Conservation (phyloP, 2,888 invertebrate species). For the Yponomeuta sedellus region DNA sequence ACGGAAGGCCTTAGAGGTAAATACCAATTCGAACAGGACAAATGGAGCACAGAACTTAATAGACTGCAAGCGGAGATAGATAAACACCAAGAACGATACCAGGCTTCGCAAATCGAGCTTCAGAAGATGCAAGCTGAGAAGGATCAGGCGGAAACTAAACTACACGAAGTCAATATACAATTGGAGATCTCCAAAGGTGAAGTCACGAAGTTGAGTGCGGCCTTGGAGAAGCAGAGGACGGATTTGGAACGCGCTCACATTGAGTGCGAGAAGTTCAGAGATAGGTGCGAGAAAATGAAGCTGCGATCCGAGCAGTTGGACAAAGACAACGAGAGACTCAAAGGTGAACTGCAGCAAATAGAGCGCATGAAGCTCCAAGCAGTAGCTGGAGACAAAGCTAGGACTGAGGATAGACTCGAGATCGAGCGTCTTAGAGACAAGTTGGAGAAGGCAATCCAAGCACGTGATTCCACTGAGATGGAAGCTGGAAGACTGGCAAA, state of each 20-base stretch:
- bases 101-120: constrained; percentile 83
- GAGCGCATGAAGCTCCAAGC: constrained; percentile 85
- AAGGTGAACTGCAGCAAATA: constrained; percentile 78
- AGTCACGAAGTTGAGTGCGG: constrained; percentile 82
- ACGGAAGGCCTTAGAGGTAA: constrained; percentile 82
- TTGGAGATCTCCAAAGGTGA: constrained; percentile 87
- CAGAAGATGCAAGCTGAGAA: constrained; percentile 80
- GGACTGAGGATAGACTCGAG: constrained; percentile 84
- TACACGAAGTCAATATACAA: constrained; percentile 88
- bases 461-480: constrained; percentile 88
- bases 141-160: constrained; percentile 81
- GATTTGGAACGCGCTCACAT: constrained; percentile 91
- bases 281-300: constrained; percentile 90
- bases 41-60: constrained; percentile 78
- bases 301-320: constrained; percentile 82
- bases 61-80: constrained; percentile 86
- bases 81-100: constrained; percentile 85
- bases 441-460: constrained; percentile 88
- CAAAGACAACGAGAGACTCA: constrained; percentile 72
- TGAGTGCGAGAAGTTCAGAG: constrained; percentile 92
- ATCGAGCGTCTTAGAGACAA: constrained; percentile 90
- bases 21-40: constrained; percentile 76
- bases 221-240: constrained; percentile 86
- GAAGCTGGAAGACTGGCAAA: constrained; percentile 90
- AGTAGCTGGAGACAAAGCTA: constrained; percentile 78